Base-by-base conservation (phyloP, 2,113 vertebrate genomes). In the Festucalex cinctus region DNA sequence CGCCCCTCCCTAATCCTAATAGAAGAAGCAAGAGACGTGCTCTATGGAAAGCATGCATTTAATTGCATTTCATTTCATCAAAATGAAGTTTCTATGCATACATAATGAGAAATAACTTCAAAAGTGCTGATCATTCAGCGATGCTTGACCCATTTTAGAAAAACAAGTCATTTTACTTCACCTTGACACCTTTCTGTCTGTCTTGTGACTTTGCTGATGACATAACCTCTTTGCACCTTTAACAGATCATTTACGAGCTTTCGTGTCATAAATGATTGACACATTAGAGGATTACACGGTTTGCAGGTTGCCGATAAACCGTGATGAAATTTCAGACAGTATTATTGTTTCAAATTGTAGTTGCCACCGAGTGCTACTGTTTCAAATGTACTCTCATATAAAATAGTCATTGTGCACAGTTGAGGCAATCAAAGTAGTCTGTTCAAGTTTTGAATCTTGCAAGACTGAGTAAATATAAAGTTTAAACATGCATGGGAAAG, bases 221-320 rank as follows among this genome's bases (percentile, higher is more conserved):
- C 74, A 67, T 67, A 71, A 81, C 66, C 74, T n/a, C 22, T 53
- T 79, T 71, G 66, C 73, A 51, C 63, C 65, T 68, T 70, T 43
- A 68, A 69, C 56, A 70, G 78, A 71, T 84, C 63, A 67, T 83
- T 86, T 80, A 85, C 81, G 79, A 79, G 70, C 70, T 74, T 73
- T 69, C 56, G 44, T 48, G 58, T 48, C 46, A 79, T 89, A 67
- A 89, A 88, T 89, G 73, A 89, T 88, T 88, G 67, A 88, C 88
- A 83, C 65, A 6, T 35, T 32, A 32, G 6, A 26, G 54, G 54
- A 24, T 88, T 83, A 81, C 61, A 54, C 71, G 5, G 14, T 32
- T 28, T 17, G 9, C 16, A 16, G 28, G 16, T 57, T 57, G 26
- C 54, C 16, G 16, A 17, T 57, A 28, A 54, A 26, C 51, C 12